Evolutionary conservation across 2,888 invertebrate genomes (phyloP).

Genomic region (Azorinus chamasolen): DNA sequence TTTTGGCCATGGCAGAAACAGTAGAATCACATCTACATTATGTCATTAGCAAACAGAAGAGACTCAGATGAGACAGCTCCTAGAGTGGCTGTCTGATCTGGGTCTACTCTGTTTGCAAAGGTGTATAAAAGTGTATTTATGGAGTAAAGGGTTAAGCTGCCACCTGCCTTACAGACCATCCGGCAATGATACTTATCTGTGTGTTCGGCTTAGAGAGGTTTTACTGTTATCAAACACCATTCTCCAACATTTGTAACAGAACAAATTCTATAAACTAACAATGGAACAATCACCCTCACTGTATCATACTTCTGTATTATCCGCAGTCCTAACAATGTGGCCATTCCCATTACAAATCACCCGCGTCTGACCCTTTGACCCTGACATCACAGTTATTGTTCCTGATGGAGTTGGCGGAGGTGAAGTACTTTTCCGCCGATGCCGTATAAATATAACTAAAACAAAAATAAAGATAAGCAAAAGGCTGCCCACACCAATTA

Average conservation of each 20-base stretch:
- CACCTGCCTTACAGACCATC: no score
- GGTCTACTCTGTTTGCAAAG: no score
- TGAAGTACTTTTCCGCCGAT: conserved; percentile 72
- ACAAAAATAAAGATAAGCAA: conserved; percentile 70
- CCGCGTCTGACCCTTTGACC: conserved; percentile 47
- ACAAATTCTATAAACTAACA: not conserved
- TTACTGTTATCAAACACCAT: not conserved
- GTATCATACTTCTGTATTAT: conserved; percentile 55
- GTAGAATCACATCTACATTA: no score
- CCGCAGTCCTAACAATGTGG: conserved; percentile 39
- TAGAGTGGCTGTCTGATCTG: no score
- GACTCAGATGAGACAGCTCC: no score
- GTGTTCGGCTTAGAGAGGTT: no score
- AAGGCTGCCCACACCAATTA: conserved; percentile 73
- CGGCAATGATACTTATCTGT: no score
- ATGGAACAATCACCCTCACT: not conserved
- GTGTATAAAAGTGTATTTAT: no score
- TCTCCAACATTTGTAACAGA: not conserved
- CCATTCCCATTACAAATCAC: conserved; percentile 42
- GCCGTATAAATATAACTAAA: conserved; percentile 70
- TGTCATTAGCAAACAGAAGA: no score
- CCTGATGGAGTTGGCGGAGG: conserved; percentile 79
- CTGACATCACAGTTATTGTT: conserved; percentile 76
- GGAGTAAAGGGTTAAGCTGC: no score
- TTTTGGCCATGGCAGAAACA: no score